Percentiles rank a stretch among this genome's conserved stretches.
Conservation (phyloP, 2,113 vertebrate species). For the Macquaria ambigua region DNA sequence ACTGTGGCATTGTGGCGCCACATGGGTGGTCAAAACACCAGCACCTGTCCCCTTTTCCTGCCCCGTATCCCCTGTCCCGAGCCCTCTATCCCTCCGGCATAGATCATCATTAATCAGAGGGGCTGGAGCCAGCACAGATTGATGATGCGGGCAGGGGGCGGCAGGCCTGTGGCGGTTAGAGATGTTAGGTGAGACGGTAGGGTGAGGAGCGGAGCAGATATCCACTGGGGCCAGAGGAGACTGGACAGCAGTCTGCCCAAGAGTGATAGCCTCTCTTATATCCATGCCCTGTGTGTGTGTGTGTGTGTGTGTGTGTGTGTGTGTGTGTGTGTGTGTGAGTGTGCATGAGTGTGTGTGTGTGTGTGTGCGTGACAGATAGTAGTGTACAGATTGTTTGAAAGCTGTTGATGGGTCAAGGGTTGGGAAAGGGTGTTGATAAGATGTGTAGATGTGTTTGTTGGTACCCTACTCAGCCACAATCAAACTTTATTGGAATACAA, state of each 20-base stretch:
- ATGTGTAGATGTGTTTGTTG: background rate
- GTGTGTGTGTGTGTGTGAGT: constrained; percentile 9
- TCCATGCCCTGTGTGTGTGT: constrained; percentile 32
- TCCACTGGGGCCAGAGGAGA: constrained; percentile 75
- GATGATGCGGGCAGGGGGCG: constrained; percentile 80
- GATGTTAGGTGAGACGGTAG: constrained; percentile 80
- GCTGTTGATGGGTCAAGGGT: constrained; percentile 28
- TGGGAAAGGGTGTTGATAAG: background rate
- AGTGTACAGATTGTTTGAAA: constrained; percentile 29
- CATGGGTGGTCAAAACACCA: constrained; percentile 67
- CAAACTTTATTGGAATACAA: background rate
- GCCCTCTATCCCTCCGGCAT: constrained; percentile 62
- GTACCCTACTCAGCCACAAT: background rate
- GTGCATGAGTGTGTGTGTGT: constrained; percentile 24
- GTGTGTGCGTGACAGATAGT: background rate
- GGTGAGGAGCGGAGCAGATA: constrained; percentile 73
- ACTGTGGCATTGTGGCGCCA: constrained; percentile 61
- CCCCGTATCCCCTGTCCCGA: constrained; percentile 57
- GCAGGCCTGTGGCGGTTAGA: constrained; percentile 69
- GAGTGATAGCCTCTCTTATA: constrained; percentile 73
- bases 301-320: constrained; percentile 22
- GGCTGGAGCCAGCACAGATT: constrained; percentile 75
- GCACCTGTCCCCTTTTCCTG: constrained; percentile 76
- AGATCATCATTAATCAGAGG: constrained; percentile 86
- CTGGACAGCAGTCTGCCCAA: constrained; percentile 72